These are phyloP conservation scores for Taeniopygia guttata DNA, from an alignment of 2,797 vertebrate species.

Conservation along the genomic window DNA sequence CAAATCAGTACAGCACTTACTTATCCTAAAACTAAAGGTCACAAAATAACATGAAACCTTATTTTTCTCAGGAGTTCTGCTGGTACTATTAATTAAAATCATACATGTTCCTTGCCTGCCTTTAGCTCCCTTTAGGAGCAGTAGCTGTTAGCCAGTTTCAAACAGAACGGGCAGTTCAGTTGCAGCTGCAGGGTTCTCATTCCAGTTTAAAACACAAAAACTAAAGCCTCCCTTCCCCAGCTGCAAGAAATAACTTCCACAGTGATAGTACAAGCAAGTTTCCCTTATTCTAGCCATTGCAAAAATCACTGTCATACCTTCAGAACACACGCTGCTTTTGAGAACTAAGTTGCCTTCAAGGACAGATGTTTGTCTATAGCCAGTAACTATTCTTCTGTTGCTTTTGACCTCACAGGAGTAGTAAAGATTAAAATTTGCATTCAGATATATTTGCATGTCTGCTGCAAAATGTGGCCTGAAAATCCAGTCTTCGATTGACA, in stretches of 20 bases:
- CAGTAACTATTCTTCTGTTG: neutral
- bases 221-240: neutral
- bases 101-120: neutral
- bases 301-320: neutral
- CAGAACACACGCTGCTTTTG: neutral
- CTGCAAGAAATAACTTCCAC: accelerated
- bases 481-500: neutral
- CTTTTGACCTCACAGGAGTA: neutral
- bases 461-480: neutral
- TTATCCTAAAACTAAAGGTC: neutral
- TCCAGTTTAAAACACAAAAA: neutral
- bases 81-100: neutral
- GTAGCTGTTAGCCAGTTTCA: neutral
- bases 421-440: neutral
- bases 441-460: neutral
- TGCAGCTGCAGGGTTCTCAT: neutral
- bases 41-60: neutral
- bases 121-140: neutral
- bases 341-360: neutral
- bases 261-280: neutral
- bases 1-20: neutral
- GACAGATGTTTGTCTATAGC: neutral
- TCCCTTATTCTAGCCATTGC: neutral
- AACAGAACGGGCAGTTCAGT: neutral
- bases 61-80: neutral